These are phyloP conservation scores for Phoxinus dragarum DNA, from an alignment of 2,797 vertebrate genomes.

Conservation along the genomic window DNA sequence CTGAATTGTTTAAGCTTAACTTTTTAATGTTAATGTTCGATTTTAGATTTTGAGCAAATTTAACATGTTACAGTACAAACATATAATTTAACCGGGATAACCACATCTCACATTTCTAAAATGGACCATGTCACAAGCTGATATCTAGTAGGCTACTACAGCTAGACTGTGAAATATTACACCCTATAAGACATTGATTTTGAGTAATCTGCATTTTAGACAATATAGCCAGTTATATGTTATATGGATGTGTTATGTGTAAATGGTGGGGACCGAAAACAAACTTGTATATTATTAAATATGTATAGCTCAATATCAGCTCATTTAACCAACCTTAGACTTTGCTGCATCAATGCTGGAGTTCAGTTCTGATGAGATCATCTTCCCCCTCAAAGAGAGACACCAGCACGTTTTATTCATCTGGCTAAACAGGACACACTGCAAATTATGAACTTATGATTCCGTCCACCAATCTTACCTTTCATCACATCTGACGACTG, in stretches of 20 bases:
- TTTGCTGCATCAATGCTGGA: constrained; percentile 70
- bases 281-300: background rate
- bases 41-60: background rate
- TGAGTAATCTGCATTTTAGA: background rate
- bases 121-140: background rate
- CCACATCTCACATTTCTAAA: background rate
- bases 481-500: constrained; percentile 79
- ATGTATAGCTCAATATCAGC: background rate
- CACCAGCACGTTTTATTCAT: background rate
- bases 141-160: background rate
- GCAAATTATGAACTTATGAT: background rate
- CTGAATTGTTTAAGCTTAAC: background rate
- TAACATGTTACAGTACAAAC: background rate
- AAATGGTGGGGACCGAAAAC: background rate
- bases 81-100: background rate
- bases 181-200: background rate
- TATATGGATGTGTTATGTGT: no score
- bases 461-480: constrained; percentile 63
- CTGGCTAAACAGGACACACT: background rate
- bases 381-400: constrained; percentile 73
- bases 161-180: background rate
- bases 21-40: background rate
- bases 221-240: background rate
- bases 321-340: constrained; percentile 64
- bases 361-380: constrained; percentile 78